Percentiles rank a stretch among this genome's conserved stretches.
These are phyloP conservation scores for Panthera tigris DNA, from an alignment of 2,113 vertebrate genomes.

Conservation along the genomic window DNA sequence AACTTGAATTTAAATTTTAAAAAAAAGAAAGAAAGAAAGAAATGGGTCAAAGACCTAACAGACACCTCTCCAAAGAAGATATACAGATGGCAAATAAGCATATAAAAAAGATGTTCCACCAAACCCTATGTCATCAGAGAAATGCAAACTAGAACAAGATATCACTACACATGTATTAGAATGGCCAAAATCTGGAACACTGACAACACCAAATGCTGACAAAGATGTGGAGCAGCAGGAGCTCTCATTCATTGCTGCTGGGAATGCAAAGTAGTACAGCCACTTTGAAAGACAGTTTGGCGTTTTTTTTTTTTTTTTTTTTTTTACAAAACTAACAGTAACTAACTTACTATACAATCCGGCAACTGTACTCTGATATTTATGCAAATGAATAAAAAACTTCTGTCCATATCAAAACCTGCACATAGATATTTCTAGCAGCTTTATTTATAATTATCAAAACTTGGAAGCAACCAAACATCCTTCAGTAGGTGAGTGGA, in stretches of 20 bases:
- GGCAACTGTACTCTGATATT: neutral
- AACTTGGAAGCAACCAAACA: neutral
- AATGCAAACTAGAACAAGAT: neutral
- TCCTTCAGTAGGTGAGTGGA: neutral
- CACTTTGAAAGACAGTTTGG: neutral
- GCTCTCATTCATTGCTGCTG: neutral
- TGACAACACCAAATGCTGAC: neutral
- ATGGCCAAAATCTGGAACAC: neutral
- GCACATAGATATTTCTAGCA: neutral
- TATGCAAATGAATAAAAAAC: neutral
- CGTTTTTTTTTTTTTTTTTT: too few species aligned
- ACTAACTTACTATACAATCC: neutral
- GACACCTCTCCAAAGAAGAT: neutral
- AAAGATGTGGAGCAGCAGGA: neutral
- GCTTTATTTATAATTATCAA: neutral
- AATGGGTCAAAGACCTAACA: neutral
- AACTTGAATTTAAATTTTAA: too few species aligned
- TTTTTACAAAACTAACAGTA: neutral
- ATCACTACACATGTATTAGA: neutral
- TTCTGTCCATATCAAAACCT: neutral
- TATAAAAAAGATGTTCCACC: neutral
- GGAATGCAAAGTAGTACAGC: neutral
- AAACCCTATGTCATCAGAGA: neutral
- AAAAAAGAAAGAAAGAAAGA: neutral
- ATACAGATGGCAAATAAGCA: neutral